Evolutionary conservation across 2,888 invertebrate genomes (phyloP).

Genomic region (Xestoiulus laeticollis): DNA sequence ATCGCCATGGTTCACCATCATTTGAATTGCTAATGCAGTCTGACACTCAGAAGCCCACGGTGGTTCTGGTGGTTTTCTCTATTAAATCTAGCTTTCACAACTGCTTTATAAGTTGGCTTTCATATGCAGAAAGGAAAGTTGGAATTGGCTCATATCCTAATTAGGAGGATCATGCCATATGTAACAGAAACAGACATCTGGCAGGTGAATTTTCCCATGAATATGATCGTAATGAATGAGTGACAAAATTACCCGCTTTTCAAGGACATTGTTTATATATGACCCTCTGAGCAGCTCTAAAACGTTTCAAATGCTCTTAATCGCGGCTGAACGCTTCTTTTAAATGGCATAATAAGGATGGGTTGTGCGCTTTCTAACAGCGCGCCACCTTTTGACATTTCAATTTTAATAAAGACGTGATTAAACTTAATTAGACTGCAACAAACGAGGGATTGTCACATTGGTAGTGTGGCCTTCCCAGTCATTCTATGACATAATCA

Average conservation of each 20-base stretch:
- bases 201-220: no score
- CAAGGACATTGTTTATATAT: neutral
- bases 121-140: no score
- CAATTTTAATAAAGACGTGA: constrained; percentile 15
- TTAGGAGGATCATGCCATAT: no score
- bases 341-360: neutral
- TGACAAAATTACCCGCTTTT: neutral
- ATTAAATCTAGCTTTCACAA: no score
- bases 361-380: neutral
- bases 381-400: constrained; percentile 37
- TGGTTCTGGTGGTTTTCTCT: no score
- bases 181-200: no score
- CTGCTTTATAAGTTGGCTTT: no score
- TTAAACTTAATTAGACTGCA: neutral
- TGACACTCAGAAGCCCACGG: no score
- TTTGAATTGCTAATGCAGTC: no score
- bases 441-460: constrained; percentile 5
- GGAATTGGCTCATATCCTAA: no score
- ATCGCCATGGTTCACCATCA: no score
- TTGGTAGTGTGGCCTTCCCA: neutral
- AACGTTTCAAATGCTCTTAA: neutral
- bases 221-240: no score
- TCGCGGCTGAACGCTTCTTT: neutral
- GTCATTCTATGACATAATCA: neutral
- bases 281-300: neutral